Evolutionary conservation across 1,140 invertebrate species (phyloP).

Genomic region (Leptopilina boulardi): DNA sequence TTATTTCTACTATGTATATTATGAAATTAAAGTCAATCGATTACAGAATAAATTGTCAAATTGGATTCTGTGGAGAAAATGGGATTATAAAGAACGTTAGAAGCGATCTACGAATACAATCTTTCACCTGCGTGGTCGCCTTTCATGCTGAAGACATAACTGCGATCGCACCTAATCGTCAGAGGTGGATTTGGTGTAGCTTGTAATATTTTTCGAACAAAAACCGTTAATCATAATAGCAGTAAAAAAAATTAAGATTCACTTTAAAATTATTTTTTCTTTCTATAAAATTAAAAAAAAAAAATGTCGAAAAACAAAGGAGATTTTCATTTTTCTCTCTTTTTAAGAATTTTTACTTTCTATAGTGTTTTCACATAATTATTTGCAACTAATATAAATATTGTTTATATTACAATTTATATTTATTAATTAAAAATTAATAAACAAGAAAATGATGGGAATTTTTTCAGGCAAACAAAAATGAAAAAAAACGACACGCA

Average conservation of each 20-base stretch:
- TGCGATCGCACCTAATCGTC: slow-evolving; percentile 76
- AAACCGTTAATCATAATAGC: slow-evolving; percentile 36
- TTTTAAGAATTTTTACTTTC: too few species aligned
- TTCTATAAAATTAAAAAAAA: too few species aligned
- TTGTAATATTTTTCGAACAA: slow-evolving; percentile 59
- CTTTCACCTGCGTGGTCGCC: slow-evolving; percentile 71
- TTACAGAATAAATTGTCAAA: not conserved
- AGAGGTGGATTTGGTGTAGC: slow-evolving; percentile 71
- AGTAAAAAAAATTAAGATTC: not conserved
- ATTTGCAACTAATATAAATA: too few species aligned
- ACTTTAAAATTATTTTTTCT: too few species aligned
- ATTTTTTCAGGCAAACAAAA: too few species aligned
- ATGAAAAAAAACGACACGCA: too few species aligned
- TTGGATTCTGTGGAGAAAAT: not conserved
- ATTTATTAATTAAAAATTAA: too few species aligned
- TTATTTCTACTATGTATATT: not conserved
- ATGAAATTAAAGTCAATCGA: not conserved
- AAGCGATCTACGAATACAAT: slow-evolving; percentile 43
- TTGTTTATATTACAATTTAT: too few species aligned
- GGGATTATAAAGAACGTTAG: slow-evolving; percentile 3
- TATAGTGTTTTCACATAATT: too few species aligned
- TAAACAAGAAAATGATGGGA: too few species aligned
- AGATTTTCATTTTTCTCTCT: too few species aligned
- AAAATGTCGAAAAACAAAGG: too few species aligned
- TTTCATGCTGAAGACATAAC: slow-evolving; percentile 76